Evolutionary conservation across 1,140 invertebrate species (phyloP).

Genomic region (Psilanteris sp.): DNA sequence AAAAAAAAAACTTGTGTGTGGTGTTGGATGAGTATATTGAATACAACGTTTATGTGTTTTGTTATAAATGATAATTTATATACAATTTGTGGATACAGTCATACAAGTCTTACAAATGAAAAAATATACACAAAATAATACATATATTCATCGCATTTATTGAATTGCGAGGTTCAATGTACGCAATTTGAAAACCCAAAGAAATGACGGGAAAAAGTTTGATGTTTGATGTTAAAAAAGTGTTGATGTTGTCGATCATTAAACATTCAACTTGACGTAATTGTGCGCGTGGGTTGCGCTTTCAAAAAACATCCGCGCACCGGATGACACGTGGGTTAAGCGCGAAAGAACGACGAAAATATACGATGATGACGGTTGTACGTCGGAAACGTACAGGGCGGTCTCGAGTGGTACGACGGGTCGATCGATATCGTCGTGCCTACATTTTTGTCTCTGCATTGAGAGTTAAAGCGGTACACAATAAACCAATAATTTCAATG

Average conservation of each 20-base stretch:
- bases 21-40: too few species aligned
- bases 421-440: slow-evolving; percentile 61
- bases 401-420: slow-evolving; percentile 42
- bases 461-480: slow-evolving; percentile 42
- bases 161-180: too few species aligned
- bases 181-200: too few species aligned
- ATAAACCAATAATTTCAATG: slow-evolving; percentile 48
- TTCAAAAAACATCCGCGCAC: slow-evolving; percentile 46
- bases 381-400: slow-evolving; percentile 33
- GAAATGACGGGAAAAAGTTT: not conserved
- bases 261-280: slow-evolving; percentile 45
- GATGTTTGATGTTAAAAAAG: slow-evolving; percentile 5
- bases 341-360: slow-evolving; percentile 62
- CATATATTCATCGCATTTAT: too few species aligned
- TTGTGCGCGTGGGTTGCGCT: slow-evolving; percentile 42
- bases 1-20: too few species aligned
- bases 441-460: slow-evolving; percentile 42
- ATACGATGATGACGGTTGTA: slow-evolving; percentile 49
- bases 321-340: slow-evolving; percentile 58
- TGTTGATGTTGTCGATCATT: slow-evolving; percentile 44
- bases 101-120: too few species aligned
- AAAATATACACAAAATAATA: too few species aligned
- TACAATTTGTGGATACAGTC: too few species aligned
- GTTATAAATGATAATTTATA: too few species aligned
- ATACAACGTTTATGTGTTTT: too few species aligned